Conservation (phyloP, 2,797 vertebrate species). For the Platyrinchus mystaceus region DNA sequence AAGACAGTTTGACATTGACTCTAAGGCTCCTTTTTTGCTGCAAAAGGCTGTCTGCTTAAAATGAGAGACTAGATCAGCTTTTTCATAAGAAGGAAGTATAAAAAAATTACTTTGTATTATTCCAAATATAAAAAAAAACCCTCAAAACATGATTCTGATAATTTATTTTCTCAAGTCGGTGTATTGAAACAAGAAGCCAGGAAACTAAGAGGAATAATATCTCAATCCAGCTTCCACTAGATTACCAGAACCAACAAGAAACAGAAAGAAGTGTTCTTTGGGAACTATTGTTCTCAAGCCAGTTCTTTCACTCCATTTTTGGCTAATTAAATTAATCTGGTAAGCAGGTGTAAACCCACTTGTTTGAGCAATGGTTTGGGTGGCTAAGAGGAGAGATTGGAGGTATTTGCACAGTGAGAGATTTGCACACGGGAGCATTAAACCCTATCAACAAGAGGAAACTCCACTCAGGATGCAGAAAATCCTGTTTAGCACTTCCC, state of each 20-base stretch:
- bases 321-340: constrained; percentile 88
- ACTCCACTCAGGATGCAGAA: constrained; percentile 71
- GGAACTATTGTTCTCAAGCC: constrained; percentile 59
- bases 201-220: not conserved
- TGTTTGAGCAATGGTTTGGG: constrained; percentile 78
- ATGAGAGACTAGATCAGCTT: not conserved
- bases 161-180: not conserved
- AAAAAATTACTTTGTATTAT: not conserved
- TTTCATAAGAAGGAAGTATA: not conserved
- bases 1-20: not conserved
- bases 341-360: constrained; percentile 86
- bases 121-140: not conserved
- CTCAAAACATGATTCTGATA: not conserved
- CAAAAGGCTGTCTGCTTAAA: not conserved
- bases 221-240: constrained; percentile 10
- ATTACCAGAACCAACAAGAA: not conserved
- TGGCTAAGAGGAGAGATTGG: constrained; percentile 63
- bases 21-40: not conserved
- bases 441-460: constrained; percentile 69
- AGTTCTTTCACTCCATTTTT: constrained; percentile 77
- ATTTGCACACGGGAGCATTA: constrained; percentile 63
- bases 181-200: not conserved
- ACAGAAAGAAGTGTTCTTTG: constrained; percentile 50
- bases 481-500: constrained; percentile 71
- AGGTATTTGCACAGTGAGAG: constrained; percentile 59